Evolutionary conservation across 2,888 invertebrate genomes (phyloP).

Genomic region (Dolichomitus sp.): DNA sequence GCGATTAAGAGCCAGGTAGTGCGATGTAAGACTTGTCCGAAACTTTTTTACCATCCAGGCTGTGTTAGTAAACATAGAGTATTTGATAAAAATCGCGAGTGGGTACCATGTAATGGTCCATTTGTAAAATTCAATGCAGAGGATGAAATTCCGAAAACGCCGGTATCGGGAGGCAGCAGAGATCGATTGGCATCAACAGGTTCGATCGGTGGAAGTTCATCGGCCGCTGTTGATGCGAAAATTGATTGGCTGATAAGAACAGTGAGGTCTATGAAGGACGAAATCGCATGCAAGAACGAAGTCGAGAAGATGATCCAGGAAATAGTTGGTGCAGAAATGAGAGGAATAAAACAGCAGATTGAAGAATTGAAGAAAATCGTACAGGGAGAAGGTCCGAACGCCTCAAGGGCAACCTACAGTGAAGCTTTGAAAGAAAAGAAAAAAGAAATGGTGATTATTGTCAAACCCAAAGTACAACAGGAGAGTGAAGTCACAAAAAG

Average conservation of each 20-base stretch:
- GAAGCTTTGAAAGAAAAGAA: slow-evolving; percentile 39
- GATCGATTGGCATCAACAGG: slow-evolving; percentile 4
- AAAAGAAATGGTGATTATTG: slow-evolving; percentile 38
- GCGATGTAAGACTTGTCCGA: too few species aligned
- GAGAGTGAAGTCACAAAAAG: slow-evolving; percentile 50
- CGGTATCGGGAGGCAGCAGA: slow-evolving; percentile 18
- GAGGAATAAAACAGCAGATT: slow-evolving; percentile 53
- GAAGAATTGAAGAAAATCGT: slow-evolving; percentile 33
- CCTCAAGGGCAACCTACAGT: slow-evolving; percentile 9
- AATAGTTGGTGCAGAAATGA: slow-evolving; percentile 23
- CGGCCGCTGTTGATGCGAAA: background rate
- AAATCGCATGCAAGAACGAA: slow-evolving; percentile 31
- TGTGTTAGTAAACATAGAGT: too few species aligned
- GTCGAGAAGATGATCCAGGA: background rate
- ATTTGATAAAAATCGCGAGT: too few species aligned
- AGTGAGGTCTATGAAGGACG: slow-evolving; percentile 37
- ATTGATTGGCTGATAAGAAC: slow-evolving; percentile 44
- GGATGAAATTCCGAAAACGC: background rate
- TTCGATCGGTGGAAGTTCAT: slow-evolving; percentile 2
- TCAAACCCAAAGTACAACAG: slow-evolving; percentile 60
- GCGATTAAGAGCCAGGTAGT: too few species aligned
- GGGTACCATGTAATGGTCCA: too few species aligned
- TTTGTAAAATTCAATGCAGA: background rate
- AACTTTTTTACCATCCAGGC: too few species aligned
- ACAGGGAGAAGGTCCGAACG: slow-evolving; percentile 6